Evolutionary conservation across 2,888 invertebrate genomes (phyloP).

Genomic region (Amphipyra berbera): DNA sequence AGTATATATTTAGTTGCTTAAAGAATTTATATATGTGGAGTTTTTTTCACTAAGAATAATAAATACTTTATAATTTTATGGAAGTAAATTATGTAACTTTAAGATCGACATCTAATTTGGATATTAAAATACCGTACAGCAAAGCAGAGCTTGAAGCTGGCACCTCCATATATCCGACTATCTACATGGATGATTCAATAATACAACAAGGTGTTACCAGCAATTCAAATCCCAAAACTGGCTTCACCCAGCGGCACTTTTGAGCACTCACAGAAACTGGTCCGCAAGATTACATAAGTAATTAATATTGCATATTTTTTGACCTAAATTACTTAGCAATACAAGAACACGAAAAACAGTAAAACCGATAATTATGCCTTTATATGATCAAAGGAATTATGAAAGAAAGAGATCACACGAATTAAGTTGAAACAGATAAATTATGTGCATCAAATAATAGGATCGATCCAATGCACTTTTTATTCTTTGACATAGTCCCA

Average conservation of each 20-base stretch:
- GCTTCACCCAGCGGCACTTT: conserved; percentile 12
- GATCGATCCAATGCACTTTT: too few species aligned
- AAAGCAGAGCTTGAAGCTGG: too few species aligned
- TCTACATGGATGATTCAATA: conserved; percentile 9
- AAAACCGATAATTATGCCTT: not conserved
- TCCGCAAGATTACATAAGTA: conserved; percentile 10
- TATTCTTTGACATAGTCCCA: too few species aligned
- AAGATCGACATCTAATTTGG: too few species aligned
- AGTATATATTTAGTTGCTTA: too few species aligned
- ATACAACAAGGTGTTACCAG: not conserved
- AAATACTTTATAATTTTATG: too few species aligned
- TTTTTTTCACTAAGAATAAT: too few species aligned
- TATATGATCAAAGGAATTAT: not conserved
- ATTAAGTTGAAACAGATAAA: not conserved
- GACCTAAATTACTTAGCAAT: not conserved
- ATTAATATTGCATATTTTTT: not conserved
- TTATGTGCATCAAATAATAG: too few species aligned
- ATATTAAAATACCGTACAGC: too few species aligned
- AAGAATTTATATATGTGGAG: too few species aligned
- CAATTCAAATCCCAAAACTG: conserved; percentile 11
- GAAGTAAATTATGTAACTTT: too few species aligned
- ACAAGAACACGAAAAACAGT: not conserved
- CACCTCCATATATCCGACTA: not conserved
- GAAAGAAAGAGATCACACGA: not conserved
- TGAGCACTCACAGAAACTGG: conserved; percentile 16